Percentiles rank a stretch among this genome's conserved stretches.
phyloP scores from a whole-genome alignment of 2,113 vertebrate species.

The Callopanchax toddi region DNA sequence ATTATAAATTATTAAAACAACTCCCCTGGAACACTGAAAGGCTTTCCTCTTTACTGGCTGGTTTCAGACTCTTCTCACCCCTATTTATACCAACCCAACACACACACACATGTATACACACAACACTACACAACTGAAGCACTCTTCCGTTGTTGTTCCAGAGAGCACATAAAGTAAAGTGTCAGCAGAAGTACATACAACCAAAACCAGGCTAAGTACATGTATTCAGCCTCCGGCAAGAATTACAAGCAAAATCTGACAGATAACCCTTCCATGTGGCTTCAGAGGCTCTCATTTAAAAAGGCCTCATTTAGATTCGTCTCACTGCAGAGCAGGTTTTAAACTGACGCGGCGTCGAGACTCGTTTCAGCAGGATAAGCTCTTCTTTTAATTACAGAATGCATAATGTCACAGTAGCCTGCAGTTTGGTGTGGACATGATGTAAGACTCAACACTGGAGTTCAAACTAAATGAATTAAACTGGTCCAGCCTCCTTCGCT shows the following conservation, averaged over 20 bases:
- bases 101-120: constrained; percentile 17
- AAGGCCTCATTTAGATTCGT: constrained; percentile 32
- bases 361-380: background rate
- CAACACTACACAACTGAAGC: constrained; percentile 8
- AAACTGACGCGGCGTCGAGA: background rate
- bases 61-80: constrained; percentile 4
- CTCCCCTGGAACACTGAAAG: constrained; percentile 60
- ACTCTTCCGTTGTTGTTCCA: constrained; percentile 38
- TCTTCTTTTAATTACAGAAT: constrained; percentile 20
- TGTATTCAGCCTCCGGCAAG: constrained; percentile 1
- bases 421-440: constrained; percentile 9
- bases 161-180: constrained; percentile 32
- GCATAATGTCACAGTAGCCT: background rate
- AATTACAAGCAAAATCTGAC: background rate
- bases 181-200: no score
- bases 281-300: constrained; percentile 19
- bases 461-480: background rate
- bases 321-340: background rate
- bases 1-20: constrained; percentile 61
- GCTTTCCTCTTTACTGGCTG: constrained; percentile 34
- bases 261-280: background rate
- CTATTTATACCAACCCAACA: constrained; percentile 5
- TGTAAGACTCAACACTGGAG: constrained; percentile 8
- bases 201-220: constrained; percentile 18
- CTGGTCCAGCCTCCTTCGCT: background rate